Evolutionary conservation across 30 jellyfish, hydroid and myxozoan species (phyloP).

Genomic region (Morbakka virulenta): DNA sequence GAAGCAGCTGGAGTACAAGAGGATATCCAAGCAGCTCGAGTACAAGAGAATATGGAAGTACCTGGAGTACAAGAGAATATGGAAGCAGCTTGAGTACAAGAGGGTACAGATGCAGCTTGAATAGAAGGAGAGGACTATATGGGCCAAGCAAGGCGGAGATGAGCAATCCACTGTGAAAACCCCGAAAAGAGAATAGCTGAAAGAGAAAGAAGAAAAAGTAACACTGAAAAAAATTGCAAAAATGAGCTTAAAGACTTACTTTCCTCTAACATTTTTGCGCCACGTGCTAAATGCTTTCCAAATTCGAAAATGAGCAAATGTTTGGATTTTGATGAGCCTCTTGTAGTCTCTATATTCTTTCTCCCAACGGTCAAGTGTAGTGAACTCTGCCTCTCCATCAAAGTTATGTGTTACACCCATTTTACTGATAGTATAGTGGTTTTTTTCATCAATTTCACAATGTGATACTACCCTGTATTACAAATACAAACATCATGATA

Average conservation of each 20-base stretch:
- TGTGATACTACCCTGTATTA: conserved; percentile 75
- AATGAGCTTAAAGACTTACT: conserved; percentile 36
- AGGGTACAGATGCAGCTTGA: too few species aligned
- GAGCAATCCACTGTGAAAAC: too few species aligned
- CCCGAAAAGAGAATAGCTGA: too few species aligned
- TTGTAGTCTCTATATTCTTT: conserved; percentile 81
- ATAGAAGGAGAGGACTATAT: too few species aligned
- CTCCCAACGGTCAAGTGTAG: conserved; percentile 90
- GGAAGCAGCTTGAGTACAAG: too few species aligned
- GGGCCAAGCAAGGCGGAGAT: too few species aligned
- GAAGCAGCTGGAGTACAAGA: too few species aligned
- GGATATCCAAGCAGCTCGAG: too few species aligned
- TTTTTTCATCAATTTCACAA: conserved; percentile 62
- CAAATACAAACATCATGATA: not conserved
- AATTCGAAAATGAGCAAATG: conserved; percentile 86
- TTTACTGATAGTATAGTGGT: conserved; percentile 87
- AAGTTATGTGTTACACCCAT: conserved; percentile 89
- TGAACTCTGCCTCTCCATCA: conserved; percentile 77
- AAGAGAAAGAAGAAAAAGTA: not conserved
- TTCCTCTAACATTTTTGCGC: conserved; percentile 84
- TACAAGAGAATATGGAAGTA: too few species aligned
- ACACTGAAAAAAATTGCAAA: not conserved
- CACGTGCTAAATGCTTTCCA: conserved; percentile 96
- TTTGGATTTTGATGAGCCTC: conserved; percentile 64
- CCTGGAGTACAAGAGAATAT: too few species aligned